A percentile compares a stretch with the other conserved stretches of the same genome.
Conservation (phyloP, 2,888 invertebrate species). For the Mactromeris polynyma region DNA sequence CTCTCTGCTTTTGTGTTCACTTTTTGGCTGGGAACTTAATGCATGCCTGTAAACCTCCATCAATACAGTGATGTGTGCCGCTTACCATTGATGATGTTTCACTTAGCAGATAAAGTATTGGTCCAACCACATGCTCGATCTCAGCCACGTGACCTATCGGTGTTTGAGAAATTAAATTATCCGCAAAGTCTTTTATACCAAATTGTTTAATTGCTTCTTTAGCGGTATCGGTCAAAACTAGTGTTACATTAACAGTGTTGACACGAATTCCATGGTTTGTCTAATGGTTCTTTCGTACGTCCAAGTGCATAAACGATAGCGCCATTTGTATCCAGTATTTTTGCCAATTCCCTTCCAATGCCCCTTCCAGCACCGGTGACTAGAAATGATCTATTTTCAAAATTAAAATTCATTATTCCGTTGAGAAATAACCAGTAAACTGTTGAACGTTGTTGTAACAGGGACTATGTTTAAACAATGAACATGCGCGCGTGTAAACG, state of each 20-base stretch:
- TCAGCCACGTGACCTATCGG: background rate
- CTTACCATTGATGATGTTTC: background rate
- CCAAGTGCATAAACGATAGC: conserved; percentile 93
- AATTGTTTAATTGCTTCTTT: background rate
- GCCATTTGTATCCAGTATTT: conserved; percentile 90
- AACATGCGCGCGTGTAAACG: too few species aligned
- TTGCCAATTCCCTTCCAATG: conserved; percentile 92
- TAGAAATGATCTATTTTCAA: background rate
- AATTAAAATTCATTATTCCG: background rate
- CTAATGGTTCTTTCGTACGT: conserved; percentile 90
- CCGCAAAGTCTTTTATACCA: background rate
- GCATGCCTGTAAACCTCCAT: background rate
- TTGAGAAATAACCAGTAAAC: background rate
- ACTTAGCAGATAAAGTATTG: conserved; percentile 17
- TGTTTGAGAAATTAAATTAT: background rate
- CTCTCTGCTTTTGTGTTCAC: background rate
- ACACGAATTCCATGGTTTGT: conserved; percentile 83
- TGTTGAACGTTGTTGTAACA: too few species aligned
- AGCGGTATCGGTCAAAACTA: background rate
- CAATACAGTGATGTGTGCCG: background rate
- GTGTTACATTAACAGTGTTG: background rate
- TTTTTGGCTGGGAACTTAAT: background rate
- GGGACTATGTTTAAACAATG: too few species aligned
- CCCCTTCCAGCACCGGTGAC: conserved; percentile 96
- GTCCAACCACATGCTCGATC: background rate